Base-by-base conservation (phyloP, 2,888 invertebrate genomes). In the Lycia hirtaria region DNA sequence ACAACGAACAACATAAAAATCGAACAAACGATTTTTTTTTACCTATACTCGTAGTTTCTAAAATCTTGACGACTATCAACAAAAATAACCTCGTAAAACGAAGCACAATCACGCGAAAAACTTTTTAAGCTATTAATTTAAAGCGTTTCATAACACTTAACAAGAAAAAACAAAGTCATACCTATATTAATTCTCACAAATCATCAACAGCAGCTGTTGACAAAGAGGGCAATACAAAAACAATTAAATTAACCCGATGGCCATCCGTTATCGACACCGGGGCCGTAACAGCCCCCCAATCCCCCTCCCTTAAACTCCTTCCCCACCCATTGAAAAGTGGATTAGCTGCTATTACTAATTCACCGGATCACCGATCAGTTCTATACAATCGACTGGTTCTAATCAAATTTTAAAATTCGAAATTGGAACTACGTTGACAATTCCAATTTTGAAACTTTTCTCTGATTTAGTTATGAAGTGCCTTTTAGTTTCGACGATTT, bases 391-490 rank as follows among this genome's bases (percentile, higher is more conserved):
- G 51, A 50, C 40, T 28, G 41, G 52, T 26, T 28, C 35, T 64
- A 58, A 66, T 66, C 64, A 49, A 62, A 60, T 62, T 66, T 58
- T 47, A 49, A 62, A 60, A 64, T 60, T 55, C 19, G 50, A 64
- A 56, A 4, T 64, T 60, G 53, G 47, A 56, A 63, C 60, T 51
- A 50, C 48, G 38, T 30, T 33, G 35, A 38, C 44, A 49, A 38
- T 61, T 55, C 20, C 12, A 52, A 53, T 48, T 57, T 40, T 12
- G 49, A 47, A 59, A 22, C 22, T 53, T 56, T 38, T 26, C 35
- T 35, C n/a, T 1, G 0, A 41, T 17, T 41, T 28, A 26, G 17
- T 41, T 41, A 17, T 5, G 5, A 41, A 41, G 19, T 12, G 28
- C 6, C 19, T 43, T 30, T 41, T 28, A 43, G 17, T 28, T 43